Base-by-base conservation (phyloP, 2,113 vertebrate genomes). In the Gymnarchus niloticus region DNA sequence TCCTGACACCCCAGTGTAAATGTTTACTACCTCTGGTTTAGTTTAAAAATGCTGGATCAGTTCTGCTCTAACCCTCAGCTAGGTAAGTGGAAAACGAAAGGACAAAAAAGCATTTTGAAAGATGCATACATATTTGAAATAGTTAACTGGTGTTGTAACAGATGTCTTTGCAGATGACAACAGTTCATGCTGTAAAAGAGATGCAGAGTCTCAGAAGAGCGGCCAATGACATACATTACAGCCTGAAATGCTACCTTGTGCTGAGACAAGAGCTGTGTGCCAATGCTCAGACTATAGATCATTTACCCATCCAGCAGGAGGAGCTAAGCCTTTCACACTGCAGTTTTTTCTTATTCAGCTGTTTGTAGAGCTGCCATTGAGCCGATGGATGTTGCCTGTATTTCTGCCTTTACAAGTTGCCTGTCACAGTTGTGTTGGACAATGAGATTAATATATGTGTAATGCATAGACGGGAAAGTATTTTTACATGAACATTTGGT, bases 11-110 rank as follows among this genome's bases (percentile, higher is more conserved):
- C n/a, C 56, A 65, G 19, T 65, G 83, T 41, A 17, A 84, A 61
- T 25, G 23, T 28, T 49, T n/a, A 25, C 59, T 76, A 85, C 84
- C 83, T 84, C 83, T 65, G 4, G 12, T 51, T 69, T 59, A 65
- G 61, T 65, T 23, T 23, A 28, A 57, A 3, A 84, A 82, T 19
- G 28, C 23, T 54, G 51, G 49, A 82, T 37, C 17, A 19, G 51
- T 41, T 17, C 9, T 33, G 49, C 9, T 51, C 1, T 49, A 10
- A 78, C 21, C 9, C 44, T 19, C 44, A 48, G 19, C 21, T 48
- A 41, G 14, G 52, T n/a, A 14, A 14, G 52, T 7, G 52, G 14
- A 54, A 6, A 6, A 54, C 14, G 52, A 54, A 54, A 7, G 52
- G 52, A 54, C 14, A 54, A 7, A n/a, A 44, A 37, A 21, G 46